Base-by-base conservation (phyloP, 2,797 vertebrate genomes). In the Sciurus carolinensis region DNA sequence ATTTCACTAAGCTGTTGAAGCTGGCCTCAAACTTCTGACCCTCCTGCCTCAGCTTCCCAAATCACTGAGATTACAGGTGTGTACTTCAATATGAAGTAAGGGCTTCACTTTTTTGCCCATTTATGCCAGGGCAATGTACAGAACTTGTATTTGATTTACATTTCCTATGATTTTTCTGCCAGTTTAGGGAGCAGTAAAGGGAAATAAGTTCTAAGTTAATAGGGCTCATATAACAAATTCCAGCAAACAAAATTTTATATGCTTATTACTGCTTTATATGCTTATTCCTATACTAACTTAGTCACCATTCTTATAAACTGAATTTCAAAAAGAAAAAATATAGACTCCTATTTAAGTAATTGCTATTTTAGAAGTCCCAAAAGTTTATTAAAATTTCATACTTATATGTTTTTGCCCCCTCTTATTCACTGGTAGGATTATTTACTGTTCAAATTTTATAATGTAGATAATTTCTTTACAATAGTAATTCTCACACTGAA, bases 201-300 rank as follows among this genome's bases (percentile, higher is more conserved):
- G 33, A 87, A 91, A 59, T 82, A 69, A 95, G 62, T 42, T 96
- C 69, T 87, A 95, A 80, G 33, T 44, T 81, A 94, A 62, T 15
- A 50, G 12, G 33, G 7, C 42, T 73, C 62, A 90, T 33, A n/a
- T 33, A 87, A 79, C 28, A 24, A 93, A 94, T n/a, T 79, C 54
- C 39, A 50, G 42, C 77, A 89, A 87, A 91, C 50, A 71, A 93
- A 79, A 44, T 47, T 44, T 52, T 67, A 44, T 36, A 79, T 57
- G 24, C 13, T 91, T 89, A 36, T 93, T 24, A 77, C 33, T 79
- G 57, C 22, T 42, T 52, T 67, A 44, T 36, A 73, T 57, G n/a
- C 13, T 91, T 86, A 33, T 93, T 24, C 73, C 28, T 79, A 28
- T 5, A 83, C n/a, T 90, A 86, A 94, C 59, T 94, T 84, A 82